phyloP scores from a whole-genome alignment of 2,888 invertebrate species.

The Rosalia funebris region DNA sequence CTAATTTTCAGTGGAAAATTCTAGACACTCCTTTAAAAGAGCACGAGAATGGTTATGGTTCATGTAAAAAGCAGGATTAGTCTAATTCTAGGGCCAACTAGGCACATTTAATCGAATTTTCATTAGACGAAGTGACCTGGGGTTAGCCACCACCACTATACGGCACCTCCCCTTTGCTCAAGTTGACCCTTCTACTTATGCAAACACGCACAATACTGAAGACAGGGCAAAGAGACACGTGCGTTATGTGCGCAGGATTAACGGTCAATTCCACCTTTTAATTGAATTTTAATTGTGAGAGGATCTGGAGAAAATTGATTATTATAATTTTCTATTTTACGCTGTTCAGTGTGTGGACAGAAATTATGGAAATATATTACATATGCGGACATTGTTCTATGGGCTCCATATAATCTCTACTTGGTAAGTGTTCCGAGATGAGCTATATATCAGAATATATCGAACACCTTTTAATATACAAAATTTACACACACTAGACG shows the following conservation, averaged over 20 bases:
- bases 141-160: constrained; percentile 39
- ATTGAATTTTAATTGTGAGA: constrained; percentile 58
- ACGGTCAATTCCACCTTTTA: constrained; percentile 55
- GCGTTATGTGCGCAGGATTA: constrained; percentile 53
- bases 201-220: constrained; percentile 49
- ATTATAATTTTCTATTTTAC: constrained; percentile 21
- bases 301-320: constrained; percentile 25
- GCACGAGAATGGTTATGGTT: constrained; percentile 20
- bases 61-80: constrained; percentile 37
- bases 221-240: constrained; percentile 52
- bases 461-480: no score
- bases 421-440: no score
- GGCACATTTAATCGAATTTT: constrained; percentile 51
- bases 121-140: constrained; percentile 50
- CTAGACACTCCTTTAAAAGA: no score
- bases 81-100: constrained; percentile 41
- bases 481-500: no score
- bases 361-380: no score
- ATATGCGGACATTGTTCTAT: no score
- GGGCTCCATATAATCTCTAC: no score
- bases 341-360: not conserved
- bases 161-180: constrained; percentile 36
- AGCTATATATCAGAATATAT: no score
- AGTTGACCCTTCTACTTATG: constrained; percentile 46
- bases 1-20: no score